A percentile compares a stretch with the other conserved stretches of the same genome.
These are phyloP conservation scores for Danionella dracula DNA, from an alignment of 2,797 vertebrate genomes.

Conservation along the genomic window DNA sequence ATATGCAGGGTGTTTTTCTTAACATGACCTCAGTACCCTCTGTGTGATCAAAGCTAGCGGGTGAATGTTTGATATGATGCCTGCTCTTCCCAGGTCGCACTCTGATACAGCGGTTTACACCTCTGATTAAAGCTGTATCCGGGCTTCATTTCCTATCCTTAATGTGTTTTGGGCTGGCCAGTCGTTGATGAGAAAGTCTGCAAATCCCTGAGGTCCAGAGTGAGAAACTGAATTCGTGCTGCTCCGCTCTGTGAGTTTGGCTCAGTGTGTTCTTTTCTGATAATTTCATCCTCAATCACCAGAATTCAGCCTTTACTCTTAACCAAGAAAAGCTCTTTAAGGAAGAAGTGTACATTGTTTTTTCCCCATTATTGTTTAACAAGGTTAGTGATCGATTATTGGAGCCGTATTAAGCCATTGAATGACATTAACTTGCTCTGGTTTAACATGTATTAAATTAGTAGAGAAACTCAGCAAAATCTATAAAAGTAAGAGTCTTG, in stretches of 20 bases:
- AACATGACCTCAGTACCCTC: not conserved
- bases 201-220: not conserved
- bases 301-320: not conserved
- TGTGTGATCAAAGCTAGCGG: constrained; percentile 10
- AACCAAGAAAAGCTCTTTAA: not conserved
- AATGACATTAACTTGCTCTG: no score
- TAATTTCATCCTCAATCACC: not conserved
- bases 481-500: no score
- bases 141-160: constrained; percentile 6
- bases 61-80: constrained; percentile 1
- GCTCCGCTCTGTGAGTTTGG: not conserved
- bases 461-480: no score
- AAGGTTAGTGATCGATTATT: no score
- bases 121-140: constrained; percentile 15
- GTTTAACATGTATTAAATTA: no score
- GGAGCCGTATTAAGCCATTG: no score
- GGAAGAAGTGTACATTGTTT: not conserved
- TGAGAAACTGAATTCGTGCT: constrained; percentile 10
- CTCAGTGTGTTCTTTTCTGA: not conserved
- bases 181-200: constrained; percentile 6
- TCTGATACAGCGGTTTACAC: constrained; percentile 4
- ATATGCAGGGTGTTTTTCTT: constrained; percentile 16
- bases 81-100: not conserved
- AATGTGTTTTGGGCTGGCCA: constrained; percentile 1
- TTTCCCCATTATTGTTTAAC: no score